A percentile compares a stretch with the other conserved stretches of the same genome.
phyloP scores from a whole-genome alignment of 2,797 vertebrate genomes.

The Psittacula echo region DNA sequence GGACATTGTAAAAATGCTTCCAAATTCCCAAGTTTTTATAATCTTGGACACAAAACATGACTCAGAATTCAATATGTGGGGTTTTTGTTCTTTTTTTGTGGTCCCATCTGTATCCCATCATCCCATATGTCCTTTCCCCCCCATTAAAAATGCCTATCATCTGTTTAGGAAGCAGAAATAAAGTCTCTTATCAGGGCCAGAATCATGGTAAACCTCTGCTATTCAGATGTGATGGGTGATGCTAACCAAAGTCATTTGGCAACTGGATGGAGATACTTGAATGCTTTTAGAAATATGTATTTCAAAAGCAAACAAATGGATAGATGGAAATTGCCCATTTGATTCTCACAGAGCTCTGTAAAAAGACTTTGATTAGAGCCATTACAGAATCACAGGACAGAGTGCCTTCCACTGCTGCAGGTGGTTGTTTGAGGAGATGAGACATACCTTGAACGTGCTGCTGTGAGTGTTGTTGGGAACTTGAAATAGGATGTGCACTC shows the following conservation, averaged over 20 bases:
- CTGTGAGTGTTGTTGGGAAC: background rate
- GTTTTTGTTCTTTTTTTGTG: background rate
- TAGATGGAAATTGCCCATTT: background rate
- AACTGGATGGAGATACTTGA: background rate
- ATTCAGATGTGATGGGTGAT: background rate
- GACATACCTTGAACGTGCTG: background rate
- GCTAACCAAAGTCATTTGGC: background rate
- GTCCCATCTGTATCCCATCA: background rate
- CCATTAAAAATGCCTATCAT: background rate
- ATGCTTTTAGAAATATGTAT: background rate
- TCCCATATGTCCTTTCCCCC: background rate
- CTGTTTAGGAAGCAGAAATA: background rate
- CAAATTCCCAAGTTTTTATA: background rate
- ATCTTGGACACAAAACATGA: background rate
- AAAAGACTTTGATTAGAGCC: background rate
- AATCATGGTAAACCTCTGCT: background rate
- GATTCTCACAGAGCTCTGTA: background rate
- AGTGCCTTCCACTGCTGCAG: background rate
- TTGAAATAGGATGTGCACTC: rapidly evolving
- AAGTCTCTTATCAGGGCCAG: background rate
- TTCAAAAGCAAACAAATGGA: background rate
- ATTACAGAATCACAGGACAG: background rate
- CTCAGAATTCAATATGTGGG: background rate
- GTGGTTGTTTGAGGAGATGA: background rate
- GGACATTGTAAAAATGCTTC: background rate